Percentiles rank a stretch among this genome's conserved stretches.
phyloP scores from a whole-genome alignment of 2,888 invertebrate genomes.

The Tenthredo mesomela region DNA sequence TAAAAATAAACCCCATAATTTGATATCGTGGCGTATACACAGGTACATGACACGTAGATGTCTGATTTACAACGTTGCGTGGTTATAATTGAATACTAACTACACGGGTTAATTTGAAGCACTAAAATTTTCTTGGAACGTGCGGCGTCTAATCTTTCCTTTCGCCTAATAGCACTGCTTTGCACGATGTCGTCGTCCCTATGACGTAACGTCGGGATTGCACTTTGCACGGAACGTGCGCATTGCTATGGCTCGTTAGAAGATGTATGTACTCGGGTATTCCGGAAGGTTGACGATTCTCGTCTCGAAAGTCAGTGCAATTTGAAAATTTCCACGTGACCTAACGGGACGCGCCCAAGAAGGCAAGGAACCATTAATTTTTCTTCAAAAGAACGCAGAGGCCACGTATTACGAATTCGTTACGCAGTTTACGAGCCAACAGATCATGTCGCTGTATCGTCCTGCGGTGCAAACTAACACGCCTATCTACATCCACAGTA shows the following conservation, averaged over 20 bases:
- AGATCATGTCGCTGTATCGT: conserved; percentile 16
- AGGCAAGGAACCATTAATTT: background rate
- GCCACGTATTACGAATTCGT: conserved; percentile 46
- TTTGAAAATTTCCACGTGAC: background rate
- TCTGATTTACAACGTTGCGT: conserved; percentile 14
- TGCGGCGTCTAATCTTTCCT: conserved; percentile 31
- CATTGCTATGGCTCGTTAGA: background rate
- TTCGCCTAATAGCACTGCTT: background rate
- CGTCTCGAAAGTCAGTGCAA: background rate
- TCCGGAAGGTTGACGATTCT: background rate
- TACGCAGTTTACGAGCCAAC: conserved; percentile 35
- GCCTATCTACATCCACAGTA: background rate
- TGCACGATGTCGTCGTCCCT: conserved; percentile 33
- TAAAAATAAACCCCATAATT: background rate
- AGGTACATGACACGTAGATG: background rate
- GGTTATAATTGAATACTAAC: conserved; percentile 29
- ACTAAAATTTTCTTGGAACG: conserved; percentile 36
- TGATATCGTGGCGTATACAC: background rate
- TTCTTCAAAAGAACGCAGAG: background rate
- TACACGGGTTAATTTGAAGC: conserved; percentile 13
- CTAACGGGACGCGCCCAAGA: background rate
- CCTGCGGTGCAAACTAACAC: background rate
- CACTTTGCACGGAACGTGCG: conserved; percentile 3
- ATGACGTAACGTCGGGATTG: conserved; percentile 14
- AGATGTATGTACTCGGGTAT: background rate